Evolutionary conservation across 2,888 invertebrate genomes (phyloP).

Genomic region (Zelleria hepariella): DNA sequence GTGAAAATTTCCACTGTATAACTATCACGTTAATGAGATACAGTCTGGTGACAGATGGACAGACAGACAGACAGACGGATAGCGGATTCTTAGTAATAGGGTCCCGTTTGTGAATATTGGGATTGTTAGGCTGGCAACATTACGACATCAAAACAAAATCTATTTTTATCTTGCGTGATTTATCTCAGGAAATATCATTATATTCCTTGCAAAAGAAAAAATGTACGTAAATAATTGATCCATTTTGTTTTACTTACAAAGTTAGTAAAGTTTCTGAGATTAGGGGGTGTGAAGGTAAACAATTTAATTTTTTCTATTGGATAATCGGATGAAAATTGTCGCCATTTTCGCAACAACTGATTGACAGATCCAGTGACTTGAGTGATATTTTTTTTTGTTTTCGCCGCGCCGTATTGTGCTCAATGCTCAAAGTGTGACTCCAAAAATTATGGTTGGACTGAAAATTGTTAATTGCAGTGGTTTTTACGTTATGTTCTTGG

Average conservation of each 20-base stretch:
- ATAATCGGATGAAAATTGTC: conserved; percentile 4
- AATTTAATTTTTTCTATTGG: background rate
- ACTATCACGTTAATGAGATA: no score
- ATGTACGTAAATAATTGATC: background rate
- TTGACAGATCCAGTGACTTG: background rate
- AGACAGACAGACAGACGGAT: no score
- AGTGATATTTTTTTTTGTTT: background rate
- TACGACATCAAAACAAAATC: background rate
- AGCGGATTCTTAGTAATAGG: no score
- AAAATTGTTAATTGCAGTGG: background rate
- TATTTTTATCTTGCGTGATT: background rate
- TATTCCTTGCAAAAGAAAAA: background rate
- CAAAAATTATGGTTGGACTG: conserved; percentile 6
- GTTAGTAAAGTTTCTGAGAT: background rate
- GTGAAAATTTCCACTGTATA: no score
- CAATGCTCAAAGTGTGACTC: background rate
- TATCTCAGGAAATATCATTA: background rate
- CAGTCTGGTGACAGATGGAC: no score
- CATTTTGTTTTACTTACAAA: background rate
- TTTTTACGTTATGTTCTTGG: background rate
- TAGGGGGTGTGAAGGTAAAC: background rate
- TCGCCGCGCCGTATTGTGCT: background rate
- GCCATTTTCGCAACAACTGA: conserved; percentile 10
- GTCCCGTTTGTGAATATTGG: no score
- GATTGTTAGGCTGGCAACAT: no score